Conservation (phyloP, 2,888 invertebrate genomes). For the Melieria picta region DNA sequence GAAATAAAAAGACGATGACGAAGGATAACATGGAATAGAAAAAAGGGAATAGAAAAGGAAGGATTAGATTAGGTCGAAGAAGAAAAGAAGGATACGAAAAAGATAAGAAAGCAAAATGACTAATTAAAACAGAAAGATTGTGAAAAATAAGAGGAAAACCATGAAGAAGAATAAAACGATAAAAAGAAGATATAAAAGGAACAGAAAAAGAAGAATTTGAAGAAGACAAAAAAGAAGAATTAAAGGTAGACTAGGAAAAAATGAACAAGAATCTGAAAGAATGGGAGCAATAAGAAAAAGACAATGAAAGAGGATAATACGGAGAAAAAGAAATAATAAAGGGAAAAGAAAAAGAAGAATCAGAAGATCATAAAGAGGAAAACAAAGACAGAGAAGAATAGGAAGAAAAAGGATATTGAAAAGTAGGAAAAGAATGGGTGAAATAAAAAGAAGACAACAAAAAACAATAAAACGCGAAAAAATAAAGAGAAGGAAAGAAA, state of each 20-base stretch:
- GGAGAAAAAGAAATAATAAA: background rate
- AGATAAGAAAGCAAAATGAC: background rate
- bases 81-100: background rate
- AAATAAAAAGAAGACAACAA: background rate
- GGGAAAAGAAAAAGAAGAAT: no score
- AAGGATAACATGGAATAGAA: background rate
- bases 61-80: background rate
- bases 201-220: background rate
- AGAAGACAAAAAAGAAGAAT: background rate
- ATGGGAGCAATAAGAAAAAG: no score
- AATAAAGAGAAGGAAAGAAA: background rate
- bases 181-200: background rate
- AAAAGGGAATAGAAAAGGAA: background rate
- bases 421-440: background rate
- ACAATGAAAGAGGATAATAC: no score
- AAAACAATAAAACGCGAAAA: background rate
- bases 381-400: slow-evolving; percentile 7
- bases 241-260: background rate
- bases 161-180: background rate
- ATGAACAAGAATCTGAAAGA: no score
- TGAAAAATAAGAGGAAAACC: background rate
- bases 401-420: background rate
- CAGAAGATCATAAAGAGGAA: background rate
- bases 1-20: background rate
- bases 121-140: background rate